Base-by-base conservation (phyloP, 1,140 invertebrate species). In the Trichonephila clavata region DNA sequence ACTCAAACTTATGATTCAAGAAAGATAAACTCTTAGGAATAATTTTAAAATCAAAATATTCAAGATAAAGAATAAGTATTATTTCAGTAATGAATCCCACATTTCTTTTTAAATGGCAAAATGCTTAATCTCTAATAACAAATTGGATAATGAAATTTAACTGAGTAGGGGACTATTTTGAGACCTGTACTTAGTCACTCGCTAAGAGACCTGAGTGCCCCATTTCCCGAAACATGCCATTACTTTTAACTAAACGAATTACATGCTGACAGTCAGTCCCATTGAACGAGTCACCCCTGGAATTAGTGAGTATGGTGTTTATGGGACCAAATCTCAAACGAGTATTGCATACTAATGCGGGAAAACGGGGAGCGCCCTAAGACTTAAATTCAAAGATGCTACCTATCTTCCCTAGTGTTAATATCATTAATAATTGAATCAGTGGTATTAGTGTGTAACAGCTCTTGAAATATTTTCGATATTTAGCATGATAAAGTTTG, bases 221-320 rank as follows among this genome's bases (percentile, higher is more conserved):
- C 68, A 77, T 77, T 77, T 39, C 24, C 68, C 13, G 16, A 24
- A 77, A 32, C 27, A 32, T 77, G 68, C 68, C 68, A 77, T 77
- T 77, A 77, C 24, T 77, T 77, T 77, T 24, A 68, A 77, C 68
- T 77, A 77, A 77, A 77, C 68, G 68, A 77, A 77, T 77, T 77
- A 39, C 68, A 13, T 77, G 68, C 68, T 77, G 68, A 77, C 68
- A 77, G 68, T 77, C 27, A 77, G 27, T 18, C 27, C 68, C 68
- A 27, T 77, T 77, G 68, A 77, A 77, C 27, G 32, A 77, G 68
- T 77, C 68, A 18, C 68, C 68, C 32, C 20, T 77, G 27, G 14
- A 77, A 24, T 77, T 77, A 77, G 68, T 77, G 68, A 77, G 68
- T 27, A 77, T 77, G 27, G 68, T 27, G 68, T 77, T 77, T 77